These are phyloP conservation scores for Falcaria lacertinaria DNA, from an alignment of 2,888 invertebrate genomes.

Conservation along the genomic window DNA sequence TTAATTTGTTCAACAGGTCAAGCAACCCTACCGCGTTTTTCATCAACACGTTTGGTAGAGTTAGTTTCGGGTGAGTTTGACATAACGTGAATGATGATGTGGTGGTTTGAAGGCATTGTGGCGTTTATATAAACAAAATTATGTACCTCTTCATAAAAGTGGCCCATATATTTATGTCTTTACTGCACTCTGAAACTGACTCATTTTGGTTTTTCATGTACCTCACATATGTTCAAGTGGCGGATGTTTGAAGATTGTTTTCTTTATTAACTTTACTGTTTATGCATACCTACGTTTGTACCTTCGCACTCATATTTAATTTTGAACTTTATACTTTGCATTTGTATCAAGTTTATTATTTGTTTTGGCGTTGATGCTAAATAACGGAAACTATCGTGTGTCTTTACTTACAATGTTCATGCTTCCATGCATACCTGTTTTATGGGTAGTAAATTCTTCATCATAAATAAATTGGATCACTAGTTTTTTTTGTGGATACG, in stretches of 20 bases:
- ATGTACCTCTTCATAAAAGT: conserved; percentile 57
- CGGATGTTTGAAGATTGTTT: background rate
- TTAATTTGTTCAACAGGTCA: conserved; percentile 85
- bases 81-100: conserved; percentile 73
- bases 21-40: conserved; percentile 84
- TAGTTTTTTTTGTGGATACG: background rate
- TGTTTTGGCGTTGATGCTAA: conserved; percentile 4
- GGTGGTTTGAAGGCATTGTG: conserved; percentile 77
- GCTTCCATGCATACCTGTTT: conserved; percentile 23
- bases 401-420: conserved; percentile 16
- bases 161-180: conserved; percentile 64
- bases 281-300: conserved; percentile 4
- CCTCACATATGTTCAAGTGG: conserved; percentile 15
- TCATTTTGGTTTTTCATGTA: conserved; percentile 43
- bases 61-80: conserved; percentile 86
- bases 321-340: background rate
- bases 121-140: conserved; percentile 63
- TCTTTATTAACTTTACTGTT: conserved; percentile 1
- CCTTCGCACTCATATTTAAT: conserved; percentile 4
- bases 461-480: conserved; percentile 1
- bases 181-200: conserved; percentile 77
- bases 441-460: conserved; percentile 12
- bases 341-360: background rate
- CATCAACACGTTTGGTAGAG: conserved; percentile 85
- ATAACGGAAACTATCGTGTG: conserved; percentile 15